These are phyloP conservation scores for Crenichthys baileyi DNA, from an alignment of 2,797 vertebrate genomes.

Conservation along the genomic window DNA sequence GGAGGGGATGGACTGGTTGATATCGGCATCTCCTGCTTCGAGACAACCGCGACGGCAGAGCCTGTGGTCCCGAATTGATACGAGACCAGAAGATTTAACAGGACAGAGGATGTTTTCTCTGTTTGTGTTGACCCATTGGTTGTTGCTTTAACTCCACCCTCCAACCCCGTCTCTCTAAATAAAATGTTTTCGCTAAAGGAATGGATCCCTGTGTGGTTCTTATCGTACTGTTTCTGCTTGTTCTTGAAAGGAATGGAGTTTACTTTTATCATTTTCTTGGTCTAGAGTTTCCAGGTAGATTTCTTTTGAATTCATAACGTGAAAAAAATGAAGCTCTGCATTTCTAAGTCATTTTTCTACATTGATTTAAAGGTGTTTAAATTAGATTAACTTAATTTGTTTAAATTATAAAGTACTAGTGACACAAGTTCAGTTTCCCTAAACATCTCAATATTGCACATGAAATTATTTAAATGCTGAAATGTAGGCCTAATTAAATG, in stretches of 20 bases:
- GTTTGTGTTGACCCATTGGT: slow-evolving; percentile 34
- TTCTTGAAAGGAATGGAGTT: too few species aligned
- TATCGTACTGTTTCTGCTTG: neutral
- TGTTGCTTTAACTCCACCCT: slow-evolving; percentile 75
- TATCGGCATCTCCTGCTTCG: slow-evolving; percentile 57
- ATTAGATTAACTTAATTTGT: neutral
- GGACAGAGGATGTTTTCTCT: slow-evolving; percentile 38
- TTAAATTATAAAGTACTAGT: neutral
- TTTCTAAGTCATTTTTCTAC: neutral
- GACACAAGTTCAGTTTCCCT: neutral
- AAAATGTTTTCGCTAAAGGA: slow-evolving; percentile 82
- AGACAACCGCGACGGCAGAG: slow-evolving; percentile 21
- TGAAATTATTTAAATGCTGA: neutral
- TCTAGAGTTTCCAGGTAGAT: too few species aligned
- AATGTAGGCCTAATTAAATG: neutral
- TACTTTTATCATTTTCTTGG: too few species aligned
- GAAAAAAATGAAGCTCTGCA: neutral
- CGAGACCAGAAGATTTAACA: slow-evolving; percentile 28
- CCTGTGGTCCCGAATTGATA: slow-evolving; percentile 34
- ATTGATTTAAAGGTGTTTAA: neutral
- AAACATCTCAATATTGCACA: neutral
- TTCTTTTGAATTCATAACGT: neutral
- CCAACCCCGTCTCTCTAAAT: slow-evolving; percentile 80
- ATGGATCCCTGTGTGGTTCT: slow-evolving; percentile 1
- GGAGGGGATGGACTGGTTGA: slow-evolving; percentile 74